These are phyloP conservation scores for Asteroscopus sphinx DNA, from an alignment of 2,888 invertebrate genomes.

Conservation along the genomic window DNA sequence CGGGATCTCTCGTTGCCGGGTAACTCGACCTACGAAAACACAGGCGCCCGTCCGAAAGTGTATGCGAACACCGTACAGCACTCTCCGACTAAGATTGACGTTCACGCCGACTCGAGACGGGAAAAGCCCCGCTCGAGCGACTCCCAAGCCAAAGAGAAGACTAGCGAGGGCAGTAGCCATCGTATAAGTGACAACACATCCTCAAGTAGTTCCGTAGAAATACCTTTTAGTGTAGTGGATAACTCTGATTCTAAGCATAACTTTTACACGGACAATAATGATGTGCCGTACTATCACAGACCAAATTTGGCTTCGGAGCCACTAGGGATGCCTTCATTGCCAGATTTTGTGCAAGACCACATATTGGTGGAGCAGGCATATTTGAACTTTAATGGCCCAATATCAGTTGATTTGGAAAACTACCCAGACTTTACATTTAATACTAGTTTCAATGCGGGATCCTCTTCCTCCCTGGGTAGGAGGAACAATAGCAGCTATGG, in stretches of 20 bases:
- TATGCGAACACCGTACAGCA: constrained; percentile 87
- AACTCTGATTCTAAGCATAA: constrained; percentile 86
- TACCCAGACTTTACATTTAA: constrained; percentile 92
- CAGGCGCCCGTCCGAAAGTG: constrained; percentile 95
- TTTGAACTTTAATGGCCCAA: constrained; percentile 88
- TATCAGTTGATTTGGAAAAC: constrained; percentile 91
- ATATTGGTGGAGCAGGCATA: constrained; percentile 94
- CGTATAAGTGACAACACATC: constrained; percentile 80
- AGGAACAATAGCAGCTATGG: constrained; percentile 76
- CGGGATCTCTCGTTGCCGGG: constrained; percentile 90
- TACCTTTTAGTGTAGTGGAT: constrained; percentile 86
- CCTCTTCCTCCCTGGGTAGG: constrained; percentile 78
- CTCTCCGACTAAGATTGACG: constrained; percentile 82
- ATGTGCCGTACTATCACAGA: constrained; percentile 81
- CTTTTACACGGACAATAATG: constrained; percentile 80
- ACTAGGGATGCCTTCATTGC: constrained; percentile 91
- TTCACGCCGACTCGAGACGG: constrained; percentile 74
- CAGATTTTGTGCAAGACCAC: constrained; percentile 97
- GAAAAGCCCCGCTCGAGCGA: constrained; percentile 76
- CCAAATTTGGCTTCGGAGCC: constrained; percentile 84
- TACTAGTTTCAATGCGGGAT: constrained; percentile 83
- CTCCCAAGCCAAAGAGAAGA: constrained; percentile 80
- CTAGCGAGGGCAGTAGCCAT: constrained; percentile 70
- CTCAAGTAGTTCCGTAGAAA: constrained; percentile 84
- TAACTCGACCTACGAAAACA: constrained; percentile 91